These are phyloP conservation scores for Falco punctatus DNA, from an alignment of 2,113 vertebrate species.

Conservation along the genomic window DNA sequence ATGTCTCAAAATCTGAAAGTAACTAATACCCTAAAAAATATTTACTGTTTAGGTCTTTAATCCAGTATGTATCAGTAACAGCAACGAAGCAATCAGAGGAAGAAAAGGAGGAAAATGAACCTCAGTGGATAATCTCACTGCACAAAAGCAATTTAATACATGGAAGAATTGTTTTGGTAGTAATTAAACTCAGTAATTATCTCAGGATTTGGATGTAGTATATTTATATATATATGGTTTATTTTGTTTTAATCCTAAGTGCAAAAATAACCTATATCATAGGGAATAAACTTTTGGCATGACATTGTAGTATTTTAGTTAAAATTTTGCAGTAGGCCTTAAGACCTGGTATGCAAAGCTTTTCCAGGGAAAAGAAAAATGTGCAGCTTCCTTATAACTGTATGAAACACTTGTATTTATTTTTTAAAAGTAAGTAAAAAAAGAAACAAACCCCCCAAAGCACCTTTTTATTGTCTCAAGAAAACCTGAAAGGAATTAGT, in stretches of 20 bases:
- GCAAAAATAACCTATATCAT: background rate
- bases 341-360: background rate
- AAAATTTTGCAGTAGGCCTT: background rate
- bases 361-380: background rate
- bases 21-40: background rate
- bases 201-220: background rate
- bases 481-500: background rate
- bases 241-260: background rate
- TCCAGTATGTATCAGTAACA: background rate
- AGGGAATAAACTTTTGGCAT: background rate
- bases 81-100: background rate
- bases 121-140: background rate
- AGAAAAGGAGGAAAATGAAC: background rate
- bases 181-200: background rate
- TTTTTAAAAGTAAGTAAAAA: background rate
- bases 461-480: background rate
- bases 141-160: background rate
- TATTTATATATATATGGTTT: background rate
- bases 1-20: background rate
- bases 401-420: background rate
- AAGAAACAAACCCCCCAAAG: background rate
- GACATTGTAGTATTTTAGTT: background rate
- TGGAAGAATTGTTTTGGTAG: background rate
- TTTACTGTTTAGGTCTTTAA: background rate
- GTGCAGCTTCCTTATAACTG: background rate